phyloP scores from a whole-genome alignment of 1,140 invertebrate species.

The Drosophila sulfurigaster region DNA sequence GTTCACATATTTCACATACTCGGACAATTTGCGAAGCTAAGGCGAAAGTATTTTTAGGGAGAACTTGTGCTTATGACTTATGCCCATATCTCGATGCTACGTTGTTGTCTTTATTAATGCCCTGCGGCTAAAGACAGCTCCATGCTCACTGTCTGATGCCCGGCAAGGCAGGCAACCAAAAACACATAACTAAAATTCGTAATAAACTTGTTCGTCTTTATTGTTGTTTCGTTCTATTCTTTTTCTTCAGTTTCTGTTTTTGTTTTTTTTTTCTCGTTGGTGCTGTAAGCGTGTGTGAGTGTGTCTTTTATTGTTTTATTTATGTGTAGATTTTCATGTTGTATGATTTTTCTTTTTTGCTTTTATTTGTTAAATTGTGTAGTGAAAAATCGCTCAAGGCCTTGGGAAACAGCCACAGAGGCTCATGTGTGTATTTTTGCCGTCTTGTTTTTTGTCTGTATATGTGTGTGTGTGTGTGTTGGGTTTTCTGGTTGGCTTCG shows the following conservation, averaged over 20 bases:
- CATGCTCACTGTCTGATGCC: background rate
- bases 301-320: constrained; percentile 80
- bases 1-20: constrained; percentile 23
- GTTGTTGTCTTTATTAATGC: constrained; percentile 75
- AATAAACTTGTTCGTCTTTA: constrained; percentile 71
- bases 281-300: constrained; percentile 42
- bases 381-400: constrained; percentile 79
- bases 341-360: constrained; percentile 56
- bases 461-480: constrained; percentile 15
- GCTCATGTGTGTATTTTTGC: constrained; percentile 53
- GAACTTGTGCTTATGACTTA: constrained; percentile 43
- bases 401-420: constrained; percentile 43
- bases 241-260: constrained; percentile 5
- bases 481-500: constrained; percentile 36
- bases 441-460: constrained; percentile 17
- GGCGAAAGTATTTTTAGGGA: constrained; percentile 18
- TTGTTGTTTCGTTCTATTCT: constrained; percentile 40
- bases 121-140: constrained; percentile 57
- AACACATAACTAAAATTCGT: constrained; percentile 82
- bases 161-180: constrained; percentile 51
- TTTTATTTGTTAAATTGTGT: constrained; percentile 83
- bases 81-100: constrained; percentile 41
- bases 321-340: constrained; percentile 72
- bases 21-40: constrained; percentile 23
- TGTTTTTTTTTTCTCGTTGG: background rate